Evolutionary conservation across 2,888 invertebrate species (phyloP), one percentile per base, ranked within the genome.

Genomic region (Leistus spinibarbis): DNA sequence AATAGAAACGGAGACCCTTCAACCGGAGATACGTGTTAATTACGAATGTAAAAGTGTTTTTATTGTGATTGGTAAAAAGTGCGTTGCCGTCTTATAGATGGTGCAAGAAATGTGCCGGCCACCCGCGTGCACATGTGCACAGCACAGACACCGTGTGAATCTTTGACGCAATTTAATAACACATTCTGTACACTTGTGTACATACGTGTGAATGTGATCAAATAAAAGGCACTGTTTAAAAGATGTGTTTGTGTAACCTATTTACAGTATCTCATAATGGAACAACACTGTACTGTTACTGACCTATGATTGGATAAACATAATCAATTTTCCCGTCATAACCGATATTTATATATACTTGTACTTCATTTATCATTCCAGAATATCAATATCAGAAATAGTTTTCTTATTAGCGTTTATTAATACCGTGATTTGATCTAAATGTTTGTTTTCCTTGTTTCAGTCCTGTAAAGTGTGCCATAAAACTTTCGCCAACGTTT

Each of bases 401-500:
- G 20, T 60, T 60, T 54, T 16, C n/a, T 5, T 54, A 5, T 60
- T 20, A 16, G 2, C 13, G 60, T 60, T 60, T 60, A 1, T 7
- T n/a, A n/a, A n/a, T n/a, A 54, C n/a, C 13, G 16, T 54, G 54
- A 54, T 54, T 54, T 54, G 16, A 16, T 54, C 54, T n/a, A n/a
- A n/a, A 54, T 54, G 54, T 62, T 22, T 60, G 76, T 77, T 78
- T 79, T 80, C 84, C 81, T 81, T 83, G 81, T 91, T 91, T 79
- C 91, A 97, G 96, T 93, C 94, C 66, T 98, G 98, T 89, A 95
- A 95, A 87, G 94, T 97, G 82, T 98, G 98, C 90, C 94, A 95
- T 88, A 98, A 98, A 88, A 95, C 95, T 80, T 98, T 98, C 86
- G 96, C 97, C 79, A 98, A 98, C 88, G 97, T 98, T 76, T 98